Evolutionary conservation across 1,140 invertebrate species (phyloP).

Genomic region (Yoshiicerus persimilis): DNA sequence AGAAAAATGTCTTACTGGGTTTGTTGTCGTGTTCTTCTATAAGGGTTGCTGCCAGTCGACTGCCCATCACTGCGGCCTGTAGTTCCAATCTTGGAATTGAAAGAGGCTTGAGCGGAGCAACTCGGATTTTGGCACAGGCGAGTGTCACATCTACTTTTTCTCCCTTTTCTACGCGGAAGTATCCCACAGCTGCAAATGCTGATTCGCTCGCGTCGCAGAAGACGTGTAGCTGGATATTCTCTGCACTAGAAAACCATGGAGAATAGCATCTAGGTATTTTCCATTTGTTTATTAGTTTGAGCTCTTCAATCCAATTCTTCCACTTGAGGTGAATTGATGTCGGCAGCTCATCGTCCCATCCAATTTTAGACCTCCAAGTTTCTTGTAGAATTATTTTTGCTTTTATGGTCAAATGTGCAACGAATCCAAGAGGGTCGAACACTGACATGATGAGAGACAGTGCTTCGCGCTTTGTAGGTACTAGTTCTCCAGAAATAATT

Average conservation of each 20-base stretch:
- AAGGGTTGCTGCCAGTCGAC: too few relatives aligned
- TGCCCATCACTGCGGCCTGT: constrained; percentile 49
- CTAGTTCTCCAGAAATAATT: not conserved
- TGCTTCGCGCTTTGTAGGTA: constrained; percentile 41
- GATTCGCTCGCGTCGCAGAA: too few relatives aligned
- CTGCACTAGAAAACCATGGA: not conserved
- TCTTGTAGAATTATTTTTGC: too few relatives aligned
- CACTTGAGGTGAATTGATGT: constrained; percentile 38
- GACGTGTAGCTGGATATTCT: constrained; percentile 26
- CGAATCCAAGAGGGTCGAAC: too few relatives aligned
- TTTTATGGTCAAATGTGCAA: too few relatives aligned
- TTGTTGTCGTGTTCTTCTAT: too few relatives aligned
- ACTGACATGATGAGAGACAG: constrained; percentile 25
- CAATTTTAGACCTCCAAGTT: too few relatives aligned
- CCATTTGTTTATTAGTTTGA: not conserved
- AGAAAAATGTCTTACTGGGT: too few relatives aligned
- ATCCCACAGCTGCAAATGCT: constrained; percentile 50
- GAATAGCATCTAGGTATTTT: constrained; percentile 37
- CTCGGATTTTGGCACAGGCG: constrained; percentile 50
- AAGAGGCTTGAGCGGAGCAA: constrained; percentile 49
- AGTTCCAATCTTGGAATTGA: constrained; percentile 53
- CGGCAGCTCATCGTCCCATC: constrained; percentile 45
- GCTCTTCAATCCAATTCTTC: constrained; percentile 33
- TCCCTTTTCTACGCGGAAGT: constrained; percentile 37
- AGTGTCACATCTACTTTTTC: constrained; percentile 29